phyloP scores from a whole-genome alignment of 2,113 vertebrate species.

The Xenopus tropicalis region DNA sequence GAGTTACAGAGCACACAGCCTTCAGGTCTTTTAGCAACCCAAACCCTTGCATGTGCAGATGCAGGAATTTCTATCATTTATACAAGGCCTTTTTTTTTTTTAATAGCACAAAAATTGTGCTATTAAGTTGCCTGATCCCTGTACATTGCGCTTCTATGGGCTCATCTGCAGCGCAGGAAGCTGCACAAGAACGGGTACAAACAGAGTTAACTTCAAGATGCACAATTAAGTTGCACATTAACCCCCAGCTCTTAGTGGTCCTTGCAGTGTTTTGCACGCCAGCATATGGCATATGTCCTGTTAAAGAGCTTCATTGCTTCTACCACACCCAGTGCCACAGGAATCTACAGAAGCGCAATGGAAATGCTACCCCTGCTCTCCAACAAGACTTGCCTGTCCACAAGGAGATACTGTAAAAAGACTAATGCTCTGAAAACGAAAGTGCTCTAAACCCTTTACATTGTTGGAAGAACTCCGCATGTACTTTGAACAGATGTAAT shows the following conservation, averaged over 20 bases:
- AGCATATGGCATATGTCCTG: conserved; percentile 2
- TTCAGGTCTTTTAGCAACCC: conserved; percentile 10
- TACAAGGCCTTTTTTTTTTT: background rate
- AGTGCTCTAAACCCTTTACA: conserved; percentile 17
- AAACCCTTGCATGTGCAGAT: conserved; percentile 12
- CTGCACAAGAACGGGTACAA: conserved; percentile 43
- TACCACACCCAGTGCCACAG: conserved; percentile 51
- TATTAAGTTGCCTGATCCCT: background rate
- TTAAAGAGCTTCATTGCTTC: conserved; percentile 5
- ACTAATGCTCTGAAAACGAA: conserved; percentile 30
- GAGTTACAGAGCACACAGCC: conserved; percentile 8
- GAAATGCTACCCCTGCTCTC: conserved; percentile 49
- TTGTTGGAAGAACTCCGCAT: conserved; percentile 14
- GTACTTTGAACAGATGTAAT: conserved; percentile 65
- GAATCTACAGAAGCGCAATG: conserved; percentile 49
- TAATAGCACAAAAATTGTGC: background rate
- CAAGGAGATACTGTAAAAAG: conserved; percentile 57
- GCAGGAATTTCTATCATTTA: background rate
- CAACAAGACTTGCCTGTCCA: conserved; percentile 48
- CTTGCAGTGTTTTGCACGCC: conserved; percentile 20
- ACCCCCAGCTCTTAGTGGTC: background rate
- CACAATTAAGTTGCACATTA: background rate
- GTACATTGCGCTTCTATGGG: too few relatives aligned
- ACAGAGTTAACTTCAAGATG: too few relatives aligned
- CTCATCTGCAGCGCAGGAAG: conserved; percentile 65